Conservation (phyloP, 2,113 vertebrate genomes). For the Rhabdomys dilectus region DNA sequence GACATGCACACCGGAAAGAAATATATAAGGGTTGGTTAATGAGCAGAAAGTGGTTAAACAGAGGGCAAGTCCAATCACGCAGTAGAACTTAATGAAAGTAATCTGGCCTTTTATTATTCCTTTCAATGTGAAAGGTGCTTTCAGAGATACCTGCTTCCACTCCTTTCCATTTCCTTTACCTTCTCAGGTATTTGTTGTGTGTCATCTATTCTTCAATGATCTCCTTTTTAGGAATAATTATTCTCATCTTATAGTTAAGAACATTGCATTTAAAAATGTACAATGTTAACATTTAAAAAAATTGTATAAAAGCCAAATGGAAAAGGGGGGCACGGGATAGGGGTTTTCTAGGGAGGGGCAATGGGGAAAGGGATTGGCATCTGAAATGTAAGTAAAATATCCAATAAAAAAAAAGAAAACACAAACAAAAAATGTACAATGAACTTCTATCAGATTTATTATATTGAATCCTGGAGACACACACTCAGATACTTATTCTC, state of each 20-base stretch:
- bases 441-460: background rate
- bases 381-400: no score
- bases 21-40: background rate
- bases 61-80: rapidly evolving
- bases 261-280: background rate
- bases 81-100: background rate
- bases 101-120: background rate
- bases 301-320: no score
- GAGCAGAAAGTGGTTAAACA: background rate
- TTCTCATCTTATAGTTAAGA: background rate
- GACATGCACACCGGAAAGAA: background rate
- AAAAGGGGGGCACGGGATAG: no score
- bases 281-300: no score
- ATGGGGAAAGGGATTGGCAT: no score
- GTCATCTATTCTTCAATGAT: background rate
- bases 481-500: background rate
- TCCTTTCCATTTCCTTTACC: background rate
- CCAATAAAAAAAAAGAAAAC: no score
- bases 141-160: background rate
- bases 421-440: background rate
- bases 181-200: background rate
- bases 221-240: background rate
- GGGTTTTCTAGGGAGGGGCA: no score
- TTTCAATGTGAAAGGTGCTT: background rate
- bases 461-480: background rate